Evolutionary conservation across 2,888 invertebrate genomes (phyloP).

Genomic region (Lamellibrachia columna): DNA sequence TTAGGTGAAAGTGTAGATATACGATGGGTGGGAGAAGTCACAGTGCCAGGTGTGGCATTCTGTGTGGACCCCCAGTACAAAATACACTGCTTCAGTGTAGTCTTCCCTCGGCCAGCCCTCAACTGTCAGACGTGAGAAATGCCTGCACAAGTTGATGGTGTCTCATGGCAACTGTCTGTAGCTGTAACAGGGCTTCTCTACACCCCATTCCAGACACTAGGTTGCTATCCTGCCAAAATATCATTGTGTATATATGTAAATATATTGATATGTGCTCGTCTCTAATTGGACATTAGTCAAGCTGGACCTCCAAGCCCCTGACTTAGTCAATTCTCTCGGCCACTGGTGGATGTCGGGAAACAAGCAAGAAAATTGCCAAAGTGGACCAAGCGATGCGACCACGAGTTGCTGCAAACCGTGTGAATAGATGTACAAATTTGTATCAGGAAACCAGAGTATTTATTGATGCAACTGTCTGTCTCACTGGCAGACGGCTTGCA

Average conservation of each 20-base stretch:
- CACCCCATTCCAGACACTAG: conserved; percentile 16
- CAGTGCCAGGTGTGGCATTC: neutral
- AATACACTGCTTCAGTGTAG: neutral
- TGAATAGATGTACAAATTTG: neutral
- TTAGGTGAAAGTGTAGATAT: neutral
- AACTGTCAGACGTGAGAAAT: too few relatives aligned
- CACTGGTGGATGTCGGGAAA: neutral
- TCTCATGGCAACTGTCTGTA: too few relatives aligned
- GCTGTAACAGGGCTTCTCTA: neutral
- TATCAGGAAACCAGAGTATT: conserved; percentile 16
- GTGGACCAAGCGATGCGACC: neutral
- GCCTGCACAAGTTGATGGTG: too few relatives aligned
- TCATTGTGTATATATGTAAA: neutral
- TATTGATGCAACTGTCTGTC: neutral
- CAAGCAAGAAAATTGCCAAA: neutral
- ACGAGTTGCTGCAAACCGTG: neutral
- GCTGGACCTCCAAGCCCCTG: neutral
- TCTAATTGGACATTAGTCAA: neutral
- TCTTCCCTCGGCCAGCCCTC: neutral
- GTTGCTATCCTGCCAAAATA: conserved; percentile 11
- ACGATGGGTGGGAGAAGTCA: neutral
- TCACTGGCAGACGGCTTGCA: neutral
- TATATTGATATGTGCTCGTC: conserved; percentile 4
- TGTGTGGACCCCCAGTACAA: neutral
- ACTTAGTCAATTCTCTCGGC: neutral